These are phyloP conservation scores for Phylloscopus whistleri DNA, from an alignment of 2,113 vertebrate species.

Conservation along the genomic window DNA sequence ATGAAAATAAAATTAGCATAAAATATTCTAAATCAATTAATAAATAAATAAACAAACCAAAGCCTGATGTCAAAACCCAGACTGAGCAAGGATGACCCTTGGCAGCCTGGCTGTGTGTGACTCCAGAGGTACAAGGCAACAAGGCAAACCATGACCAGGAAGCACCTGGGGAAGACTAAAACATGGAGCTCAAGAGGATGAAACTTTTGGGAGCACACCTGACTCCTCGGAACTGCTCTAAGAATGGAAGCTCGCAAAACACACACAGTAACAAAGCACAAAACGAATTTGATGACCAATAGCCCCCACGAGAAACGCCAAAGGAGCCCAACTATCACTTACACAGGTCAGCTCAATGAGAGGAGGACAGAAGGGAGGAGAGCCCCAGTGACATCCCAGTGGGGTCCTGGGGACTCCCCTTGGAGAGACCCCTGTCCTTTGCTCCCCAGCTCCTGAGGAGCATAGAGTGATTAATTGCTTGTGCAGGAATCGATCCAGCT, in stretches of 20 bases:
- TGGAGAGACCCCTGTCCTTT: background rate
- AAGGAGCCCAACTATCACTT: background rate
- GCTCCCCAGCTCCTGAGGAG: background rate
- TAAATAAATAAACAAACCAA: background rate
- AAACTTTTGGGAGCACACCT: background rate
- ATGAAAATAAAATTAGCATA: background rate
- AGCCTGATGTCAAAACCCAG: background rate
- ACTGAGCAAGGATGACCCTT: background rate
- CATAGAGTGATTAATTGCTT: slow-evolving; percentile 49
- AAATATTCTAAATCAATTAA: background rate
- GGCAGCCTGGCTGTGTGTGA: background rate
- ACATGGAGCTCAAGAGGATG: fast-evolving
- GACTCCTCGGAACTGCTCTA: background rate
- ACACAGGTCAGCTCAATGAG: background rate
- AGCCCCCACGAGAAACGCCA: fast-evolving
- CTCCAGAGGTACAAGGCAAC: background rate
- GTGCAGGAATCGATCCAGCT: slow-evolving; percentile 40
- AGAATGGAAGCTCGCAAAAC: background rate
- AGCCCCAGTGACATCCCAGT: fast-evolving
- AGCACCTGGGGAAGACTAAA: fast-evolving
- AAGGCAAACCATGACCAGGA: background rate
- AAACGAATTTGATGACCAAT: background rate
- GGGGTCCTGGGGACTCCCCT: background rate
- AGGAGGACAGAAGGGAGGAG: fast-evolving
- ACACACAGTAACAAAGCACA: background rate